Base-by-base conservation (phyloP, 1,140 invertebrate genomes). In the Teleogryllus occipitalis region DNA sequence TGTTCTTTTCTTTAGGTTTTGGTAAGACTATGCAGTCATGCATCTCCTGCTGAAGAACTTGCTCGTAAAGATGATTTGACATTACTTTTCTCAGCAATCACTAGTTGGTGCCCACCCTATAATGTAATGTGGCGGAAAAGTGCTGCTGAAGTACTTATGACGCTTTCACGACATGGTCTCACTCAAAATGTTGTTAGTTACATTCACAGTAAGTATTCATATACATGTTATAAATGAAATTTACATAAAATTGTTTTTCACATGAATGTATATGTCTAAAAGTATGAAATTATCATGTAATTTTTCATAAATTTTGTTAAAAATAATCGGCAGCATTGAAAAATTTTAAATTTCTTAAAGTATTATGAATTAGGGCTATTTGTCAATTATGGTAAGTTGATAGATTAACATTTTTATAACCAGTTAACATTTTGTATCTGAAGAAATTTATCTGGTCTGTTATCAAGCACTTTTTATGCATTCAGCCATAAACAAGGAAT, bases 51-150 rank as follows among this genome's bases (percentile, higher is more conserved):
- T 77, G 98, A 99, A 87, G 98, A 99, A 88, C 87, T 99, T 72
- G 96, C 97, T 0, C 89, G 95, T 76, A 98, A 98, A 88, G 98
- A 99, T 89, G 98, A 99, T 88, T 89, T 99, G 54, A 95, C 94
- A 78, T 89, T 99, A 80, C 87, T 99, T 22, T 99, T 99, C 87
- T 97, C 96, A 83, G 98, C 97, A 65, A 98, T 99, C 79, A 98
- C 97, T 46, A 97, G 94, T 77, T 96, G 93, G 89, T 99, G 97
- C 87, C 94, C 96, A 10, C 89, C 92, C 15, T 92, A 98, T 83
- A 99, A 99, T 87, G 91, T 94, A 73, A 92, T 96, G 85, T 99
- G 98, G 98, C 91, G 98, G 81, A 98, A 98, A 87, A 97, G 94
- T 82, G 96, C 97, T 0, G 95, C 96, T 46, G 97, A 99, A 90